Evolutionary conservation across 2,888 invertebrate species (phyloP).

Genomic region (Nomada hirtipes): DNA sequence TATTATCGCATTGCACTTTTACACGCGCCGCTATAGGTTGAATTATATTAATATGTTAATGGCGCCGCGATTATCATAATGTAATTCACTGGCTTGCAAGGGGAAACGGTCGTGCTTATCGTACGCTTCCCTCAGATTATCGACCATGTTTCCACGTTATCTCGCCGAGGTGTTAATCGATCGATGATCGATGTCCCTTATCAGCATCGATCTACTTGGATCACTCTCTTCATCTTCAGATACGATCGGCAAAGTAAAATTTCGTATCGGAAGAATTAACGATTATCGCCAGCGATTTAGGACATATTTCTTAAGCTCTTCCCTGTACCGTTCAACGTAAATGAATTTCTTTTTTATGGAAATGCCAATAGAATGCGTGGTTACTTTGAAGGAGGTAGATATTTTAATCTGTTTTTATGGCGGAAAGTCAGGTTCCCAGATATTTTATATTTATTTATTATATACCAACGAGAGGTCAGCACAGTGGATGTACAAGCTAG

Average conservation of each 20-base stretch:
- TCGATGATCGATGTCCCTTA: constrained; percentile 74
- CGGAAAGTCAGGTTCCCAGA: constrained; percentile 16
- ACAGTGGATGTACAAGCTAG: neutral
- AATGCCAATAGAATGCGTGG: neutral
- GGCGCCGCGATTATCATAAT: constrained; percentile 59
- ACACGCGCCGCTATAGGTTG: constrained; percentile 39
- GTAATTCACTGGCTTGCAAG: constrained; percentile 57
- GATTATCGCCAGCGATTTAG: too few relatives aligned
- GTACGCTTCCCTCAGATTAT: constrained; percentile 68
- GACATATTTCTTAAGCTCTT: too few relatives aligned
- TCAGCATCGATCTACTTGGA: constrained; percentile 27
- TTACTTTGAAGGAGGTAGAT: neutral
- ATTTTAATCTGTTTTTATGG: neutral
- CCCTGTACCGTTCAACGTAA: too few relatives aligned
- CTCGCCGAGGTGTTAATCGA: constrained; percentile 72
- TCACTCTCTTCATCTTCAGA: constrained; percentile 18
- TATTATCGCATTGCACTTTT: constrained; percentile 57
- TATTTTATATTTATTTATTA: constrained; percentile 32
- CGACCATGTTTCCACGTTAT: constrained; percentile 70
- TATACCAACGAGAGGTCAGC: constrained; percentile 10
- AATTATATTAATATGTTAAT: constrained; percentile 58
- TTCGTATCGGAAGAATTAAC: neutral
- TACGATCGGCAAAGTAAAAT: constrained; percentile 39
- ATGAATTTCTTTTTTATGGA: neutral
- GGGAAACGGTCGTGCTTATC: constrained; percentile 55